Evolutionary conservation across 2,888 invertebrate species (phyloP).

Genomic region (Penaeus monodon): DNA sequence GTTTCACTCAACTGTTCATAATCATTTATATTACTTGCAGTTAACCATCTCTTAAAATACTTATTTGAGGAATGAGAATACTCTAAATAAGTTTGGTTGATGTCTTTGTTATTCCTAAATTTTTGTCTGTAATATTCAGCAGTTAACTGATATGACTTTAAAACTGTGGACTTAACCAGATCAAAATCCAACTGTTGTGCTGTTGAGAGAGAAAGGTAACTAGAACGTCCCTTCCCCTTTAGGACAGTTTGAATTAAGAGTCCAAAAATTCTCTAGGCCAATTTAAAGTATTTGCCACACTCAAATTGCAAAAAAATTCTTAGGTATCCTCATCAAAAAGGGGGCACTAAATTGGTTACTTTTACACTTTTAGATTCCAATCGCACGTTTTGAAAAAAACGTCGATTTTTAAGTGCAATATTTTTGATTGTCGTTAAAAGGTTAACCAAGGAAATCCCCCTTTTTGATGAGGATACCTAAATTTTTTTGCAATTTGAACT

Average conservation of each 20-base stretch:
- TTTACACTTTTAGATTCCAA: too few relatives aligned
- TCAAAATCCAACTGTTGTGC: background rate
- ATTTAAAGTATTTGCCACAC: slow-evolving; percentile 12
- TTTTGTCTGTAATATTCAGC: background rate
- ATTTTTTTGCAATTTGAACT: slow-evolving; percentile 8
- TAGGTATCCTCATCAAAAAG: slow-evolving; percentile 22
- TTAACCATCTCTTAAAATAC: background rate
- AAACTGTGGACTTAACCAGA: background rate
- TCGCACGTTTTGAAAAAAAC: too few relatives aligned
- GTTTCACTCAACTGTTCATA: slow-evolving; percentile 8
- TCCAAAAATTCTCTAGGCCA: background rate
- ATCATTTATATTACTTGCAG: background rate
- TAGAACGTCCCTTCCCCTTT: background rate
- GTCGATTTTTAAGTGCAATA: too few relatives aligned
- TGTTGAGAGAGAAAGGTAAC: background rate
- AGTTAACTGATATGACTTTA: background rate
- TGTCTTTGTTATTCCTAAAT: background rate
- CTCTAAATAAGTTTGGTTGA: background rate
- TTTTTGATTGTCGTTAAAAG: too few relatives aligned
- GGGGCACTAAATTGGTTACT: background rate
- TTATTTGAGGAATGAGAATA: slow-evolving; percentile 1
- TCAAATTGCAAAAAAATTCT: slow-evolving; percentile 9
- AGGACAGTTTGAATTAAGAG: background rate
- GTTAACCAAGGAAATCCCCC: too few relatives aligned
- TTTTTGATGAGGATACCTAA: slow-evolving; percentile 18